Conservation (phyloP, 1,140 invertebrate genomes). For the Sarcophaga bullata region DNA sequence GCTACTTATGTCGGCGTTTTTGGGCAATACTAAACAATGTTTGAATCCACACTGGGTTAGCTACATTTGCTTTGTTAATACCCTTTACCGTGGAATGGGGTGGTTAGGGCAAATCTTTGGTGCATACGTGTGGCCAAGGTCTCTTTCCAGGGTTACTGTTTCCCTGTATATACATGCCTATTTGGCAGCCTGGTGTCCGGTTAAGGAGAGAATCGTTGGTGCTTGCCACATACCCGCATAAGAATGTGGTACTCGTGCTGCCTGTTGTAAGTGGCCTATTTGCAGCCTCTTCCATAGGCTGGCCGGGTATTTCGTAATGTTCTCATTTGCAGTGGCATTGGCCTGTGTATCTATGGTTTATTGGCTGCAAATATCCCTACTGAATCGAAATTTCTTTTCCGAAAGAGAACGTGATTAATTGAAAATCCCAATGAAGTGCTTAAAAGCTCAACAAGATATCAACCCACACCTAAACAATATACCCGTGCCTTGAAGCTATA, state of each 20-base stretch:
- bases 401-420: conserved; percentile 73
- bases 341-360: conserved; percentile 74
- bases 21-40: conserved; percentile 74
- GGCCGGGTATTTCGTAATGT: conserved; percentile 84
- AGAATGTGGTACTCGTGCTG: conserved; percentile 80
- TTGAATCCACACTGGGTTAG: conserved; percentile 69
- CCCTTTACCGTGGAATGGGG: conserved; percentile 66
- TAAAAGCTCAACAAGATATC: conserved; percentile 45
- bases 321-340: conserved; percentile 73
- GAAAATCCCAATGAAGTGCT: conserved; percentile 62
- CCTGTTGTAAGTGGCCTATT: conserved; percentile 74
- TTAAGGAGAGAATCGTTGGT: conserved; percentile 69
- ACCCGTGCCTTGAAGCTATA: conserved; percentile 76
- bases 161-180: conserved; percentile 82
- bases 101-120: conserved; percentile 72
- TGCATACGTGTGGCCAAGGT: conserved; percentile 78
- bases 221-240: conserved; percentile 73
- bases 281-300: conserved; percentile 73
- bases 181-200: conserved; percentile 81
- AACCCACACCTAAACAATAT: conserved; percentile 45
- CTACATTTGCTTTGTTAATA: conserved; percentile 66
- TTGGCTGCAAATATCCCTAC: conserved; percentile 75
- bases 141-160: conserved; percentile 82
- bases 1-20: conserved; percentile 73
- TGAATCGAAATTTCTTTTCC: conserved; percentile 70